Evolutionary conservation across 1,140 invertebrate species (phyloP).

Genomic region (Panagrolaimus sp.): DNA sequence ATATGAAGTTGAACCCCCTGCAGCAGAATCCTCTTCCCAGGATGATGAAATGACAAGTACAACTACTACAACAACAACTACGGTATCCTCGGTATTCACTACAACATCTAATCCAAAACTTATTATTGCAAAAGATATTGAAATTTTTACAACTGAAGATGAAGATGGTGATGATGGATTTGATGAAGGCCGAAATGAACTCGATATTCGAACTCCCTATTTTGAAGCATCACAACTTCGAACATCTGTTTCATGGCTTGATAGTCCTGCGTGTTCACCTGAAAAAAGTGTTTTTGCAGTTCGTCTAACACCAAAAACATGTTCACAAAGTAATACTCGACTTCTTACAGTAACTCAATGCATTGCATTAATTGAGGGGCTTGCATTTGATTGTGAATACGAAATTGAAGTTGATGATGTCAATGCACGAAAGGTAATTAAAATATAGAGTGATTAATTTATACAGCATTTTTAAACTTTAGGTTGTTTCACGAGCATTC

Average conservation of each 20-base stretch:
- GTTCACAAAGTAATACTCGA: not conserved
- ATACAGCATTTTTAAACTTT: no score
- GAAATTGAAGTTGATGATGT: slow-evolving; percentile 31
- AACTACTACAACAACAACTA: not conserved
- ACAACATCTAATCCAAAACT: not conserved
- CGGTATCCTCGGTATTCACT: not conserved
- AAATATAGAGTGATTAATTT: no score
- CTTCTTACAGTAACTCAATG: slow-evolving; percentile 21
- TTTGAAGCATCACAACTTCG: slow-evolving; percentile 22
- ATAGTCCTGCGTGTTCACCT: slow-evolving; percentile 27
- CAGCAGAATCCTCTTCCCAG: not conserved
- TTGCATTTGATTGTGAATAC: slow-evolving; percentile 39
- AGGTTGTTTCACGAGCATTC: not conserved
- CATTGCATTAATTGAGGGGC: slow-evolving; percentile 31
- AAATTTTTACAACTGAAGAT: slow-evolving; percentile 2
- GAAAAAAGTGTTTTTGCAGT: slow-evolving; percentile 27
- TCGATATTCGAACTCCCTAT: slow-evolving; percentile 35
- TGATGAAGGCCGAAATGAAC: not conserved
- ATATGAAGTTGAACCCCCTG: slow-evolving; percentile 14
- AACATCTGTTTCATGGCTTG: slow-evolving; percentile 36
- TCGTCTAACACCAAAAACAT: slow-evolving; percentile 25
- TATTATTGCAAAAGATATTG: not conserved
- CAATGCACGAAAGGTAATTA: not conserved
- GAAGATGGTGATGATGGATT: slow-evolving; percentile 18
- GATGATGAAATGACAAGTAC: not conserved